Conservation (phyloP, 2,113 vertebrate species). For the Gallinago jamesoni region DNA sequence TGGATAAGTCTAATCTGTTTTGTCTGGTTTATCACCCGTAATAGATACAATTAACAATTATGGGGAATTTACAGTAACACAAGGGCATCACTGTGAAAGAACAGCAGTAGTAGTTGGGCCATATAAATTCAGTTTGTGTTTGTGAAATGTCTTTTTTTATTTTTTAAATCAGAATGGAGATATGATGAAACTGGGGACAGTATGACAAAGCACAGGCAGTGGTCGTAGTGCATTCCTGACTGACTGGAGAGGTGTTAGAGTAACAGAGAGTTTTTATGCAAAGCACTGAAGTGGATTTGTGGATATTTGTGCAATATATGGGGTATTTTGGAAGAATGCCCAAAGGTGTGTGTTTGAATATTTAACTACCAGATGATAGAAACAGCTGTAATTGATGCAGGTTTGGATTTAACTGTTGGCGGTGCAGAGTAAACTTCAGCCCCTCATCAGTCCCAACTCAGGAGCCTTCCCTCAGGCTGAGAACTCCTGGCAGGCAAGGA, state of each 20-base stretch:
- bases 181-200: neutral
- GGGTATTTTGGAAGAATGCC: neutral
- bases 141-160: neutral
- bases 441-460: neutral
- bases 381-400: neutral
- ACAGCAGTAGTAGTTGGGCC: neutral
- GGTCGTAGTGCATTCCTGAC: neutral
- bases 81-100: neutral
- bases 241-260: neutral
- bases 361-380: neutral
- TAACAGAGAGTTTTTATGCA: neutral
- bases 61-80: neutral
- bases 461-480: neutral
- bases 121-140: neutral
- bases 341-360: neutral
- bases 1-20: neutral
- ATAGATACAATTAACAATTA: neutral
- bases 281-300: neutral
- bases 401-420: neutral
- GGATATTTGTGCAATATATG: neutral
- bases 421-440: neutral
- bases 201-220: neutral
- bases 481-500: neutral
- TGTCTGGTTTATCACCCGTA: neutral
- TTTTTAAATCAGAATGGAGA: neutral